Percentiles rank a stretch among this genome's conserved stretches.
Conservation (phyloP, 2,888 invertebrate genomes). For the Brenthis hecate region DNA sequence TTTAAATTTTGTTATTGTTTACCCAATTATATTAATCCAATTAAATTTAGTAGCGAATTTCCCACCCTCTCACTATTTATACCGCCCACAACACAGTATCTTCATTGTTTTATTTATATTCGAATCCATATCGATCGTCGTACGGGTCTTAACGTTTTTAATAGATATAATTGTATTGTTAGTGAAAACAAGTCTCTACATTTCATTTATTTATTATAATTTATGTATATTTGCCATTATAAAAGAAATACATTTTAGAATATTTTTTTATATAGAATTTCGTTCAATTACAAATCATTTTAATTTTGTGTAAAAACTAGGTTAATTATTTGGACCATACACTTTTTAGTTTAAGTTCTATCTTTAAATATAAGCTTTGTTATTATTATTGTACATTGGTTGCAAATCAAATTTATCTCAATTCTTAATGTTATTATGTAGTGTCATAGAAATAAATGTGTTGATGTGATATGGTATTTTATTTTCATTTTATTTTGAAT, state of each 20-base stretch:
- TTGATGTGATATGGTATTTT: conserved; percentile 14
- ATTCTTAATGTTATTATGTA: conserved; percentile 5
- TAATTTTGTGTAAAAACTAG: background rate
- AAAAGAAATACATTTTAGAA: too few species aligned
- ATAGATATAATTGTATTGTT: too few species aligned
- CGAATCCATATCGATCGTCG: too few species aligned
- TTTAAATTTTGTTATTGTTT: too few species aligned
- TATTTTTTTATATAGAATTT: background rate
- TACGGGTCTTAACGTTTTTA: too few species aligned
- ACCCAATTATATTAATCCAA: too few species aligned
- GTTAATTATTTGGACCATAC: conserved; percentile 15
- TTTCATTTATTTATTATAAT: background rate
- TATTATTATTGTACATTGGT: background rate
- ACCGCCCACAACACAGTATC: too few species aligned
- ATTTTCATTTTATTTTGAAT: conserved; percentile 11
- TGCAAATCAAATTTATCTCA: conserved; percentile 2
- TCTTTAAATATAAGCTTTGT: background rate
- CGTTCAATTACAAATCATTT: background rate
- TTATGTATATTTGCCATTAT: background rate
- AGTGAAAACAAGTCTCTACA: too few species aligned
- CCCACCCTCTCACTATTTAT: too few species aligned
- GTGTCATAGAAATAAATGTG: conserved; percentile 12
- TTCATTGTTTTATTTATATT: too few species aligned
- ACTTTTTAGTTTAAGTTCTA: background rate
- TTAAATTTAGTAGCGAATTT: too few species aligned